Evolutionary conservation across 2,888 invertebrate species (phyloP).

Genomic region (Agonopterix subpropinquella): DNA sequence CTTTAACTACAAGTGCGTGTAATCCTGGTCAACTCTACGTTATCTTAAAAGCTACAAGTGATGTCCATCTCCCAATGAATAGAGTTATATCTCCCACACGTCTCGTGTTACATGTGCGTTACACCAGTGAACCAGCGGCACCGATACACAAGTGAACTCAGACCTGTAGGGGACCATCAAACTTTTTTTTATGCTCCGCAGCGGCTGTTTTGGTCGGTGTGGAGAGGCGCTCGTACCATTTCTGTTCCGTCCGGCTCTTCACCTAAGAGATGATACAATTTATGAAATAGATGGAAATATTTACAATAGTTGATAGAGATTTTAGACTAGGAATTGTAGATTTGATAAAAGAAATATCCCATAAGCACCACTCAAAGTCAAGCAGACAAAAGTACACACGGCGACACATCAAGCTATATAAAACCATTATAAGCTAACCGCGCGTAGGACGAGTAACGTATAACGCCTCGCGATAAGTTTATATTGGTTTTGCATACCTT

Average conservation of each 20-base stretch:
- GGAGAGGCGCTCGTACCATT: conserved; percentile 65
- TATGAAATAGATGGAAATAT: background rate
- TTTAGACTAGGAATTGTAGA: background rate
- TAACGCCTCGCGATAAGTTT: no score
- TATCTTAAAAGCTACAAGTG: no score
- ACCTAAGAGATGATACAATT: conserved; percentile 36
- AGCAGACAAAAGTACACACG: no score
- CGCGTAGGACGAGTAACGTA: no score
- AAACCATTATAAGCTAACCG: no score
- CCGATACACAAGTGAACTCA: conserved; percentile 20
- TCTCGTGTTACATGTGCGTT: background rate
- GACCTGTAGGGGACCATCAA: conserved; percentile 55
- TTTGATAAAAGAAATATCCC: no score
- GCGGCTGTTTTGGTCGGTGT: conserved; percentile 28
- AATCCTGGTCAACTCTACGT: no score
- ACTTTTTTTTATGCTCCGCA: conserved; percentile 36
- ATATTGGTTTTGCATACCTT: no score
- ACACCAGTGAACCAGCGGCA: conserved; percentile 11
- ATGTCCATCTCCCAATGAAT: no score
- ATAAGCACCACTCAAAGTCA: no score
- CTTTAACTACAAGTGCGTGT: no score
- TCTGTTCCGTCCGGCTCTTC: conserved; percentile 44
- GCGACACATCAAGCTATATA: no score
- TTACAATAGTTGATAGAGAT: background rate
- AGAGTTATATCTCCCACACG: background rate